A percentile compares a stretch with the other conserved stretches of the same genome.
These are phyloP conservation scores for Xestia ashworthii DNA, from an alignment of 2,888 invertebrate species.

Conservation along the genomic window DNA sequence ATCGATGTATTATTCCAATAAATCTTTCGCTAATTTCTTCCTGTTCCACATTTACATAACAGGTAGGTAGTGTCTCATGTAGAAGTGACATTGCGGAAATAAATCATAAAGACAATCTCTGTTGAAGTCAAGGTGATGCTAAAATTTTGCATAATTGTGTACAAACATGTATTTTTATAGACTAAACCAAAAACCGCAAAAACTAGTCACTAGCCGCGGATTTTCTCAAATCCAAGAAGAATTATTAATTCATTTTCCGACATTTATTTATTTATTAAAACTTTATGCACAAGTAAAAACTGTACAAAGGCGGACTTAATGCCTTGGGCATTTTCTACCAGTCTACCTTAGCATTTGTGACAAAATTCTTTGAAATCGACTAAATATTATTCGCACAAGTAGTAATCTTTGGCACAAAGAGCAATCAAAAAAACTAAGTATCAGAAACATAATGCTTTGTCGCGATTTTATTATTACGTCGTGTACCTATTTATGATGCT, in stretches of 20 bases:
- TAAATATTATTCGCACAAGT: neutral
- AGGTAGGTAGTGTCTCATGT: constrained; percentile 26
- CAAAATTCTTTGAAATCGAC: neutral
- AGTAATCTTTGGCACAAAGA: no score
- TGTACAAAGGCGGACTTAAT: no score
- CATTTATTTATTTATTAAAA: no score
- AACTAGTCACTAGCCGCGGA: neutral
- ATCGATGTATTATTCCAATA: neutral
- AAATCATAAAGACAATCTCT: constrained; percentile 14
- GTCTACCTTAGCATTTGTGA: neutral
- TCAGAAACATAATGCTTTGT: neutral
- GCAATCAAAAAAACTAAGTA: neutral
- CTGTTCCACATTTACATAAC: constrained; percentile 23
- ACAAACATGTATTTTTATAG: neutral
- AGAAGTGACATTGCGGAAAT: constrained; percentile 28
- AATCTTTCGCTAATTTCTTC: constrained; percentile 20
- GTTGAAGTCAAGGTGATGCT: constrained; percentile 17
- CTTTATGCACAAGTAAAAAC: no score
- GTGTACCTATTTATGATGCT: neutral
- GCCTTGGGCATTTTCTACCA: no score
- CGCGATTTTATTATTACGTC: neutral
- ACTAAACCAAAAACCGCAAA: neutral
- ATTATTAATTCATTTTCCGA: neutral
- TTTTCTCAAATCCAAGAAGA: neutral
- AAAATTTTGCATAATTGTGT: constrained; percentile 21